Conservation (phyloP, 53 echinoderm and acorn worm genomes). For the Stichopus horrens region DNA sequence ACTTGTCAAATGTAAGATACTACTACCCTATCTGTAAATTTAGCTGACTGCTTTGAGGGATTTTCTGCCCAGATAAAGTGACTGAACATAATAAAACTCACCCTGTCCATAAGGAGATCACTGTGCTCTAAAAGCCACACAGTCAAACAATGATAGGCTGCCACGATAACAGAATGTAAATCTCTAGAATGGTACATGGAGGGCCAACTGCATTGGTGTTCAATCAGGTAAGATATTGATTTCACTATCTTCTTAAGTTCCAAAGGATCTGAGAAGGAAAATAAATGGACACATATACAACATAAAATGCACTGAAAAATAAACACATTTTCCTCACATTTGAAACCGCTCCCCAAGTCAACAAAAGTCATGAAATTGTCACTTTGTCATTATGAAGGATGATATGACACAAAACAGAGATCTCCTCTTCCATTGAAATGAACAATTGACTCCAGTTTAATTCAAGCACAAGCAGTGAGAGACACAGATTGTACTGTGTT, state of each 20-base stretch:
- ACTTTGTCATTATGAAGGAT: too few species aligned
- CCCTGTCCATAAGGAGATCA: conserved; percentile 93
- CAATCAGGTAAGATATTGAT: conserved; percentile 92
- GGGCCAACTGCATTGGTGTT: conserved; percentile 91
- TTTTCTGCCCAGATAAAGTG: background rate
- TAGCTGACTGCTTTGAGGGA: background rate
- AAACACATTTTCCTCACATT: too few species aligned
- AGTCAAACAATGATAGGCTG: conserved; percentile 89
- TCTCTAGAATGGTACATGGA: conserved; percentile 92
- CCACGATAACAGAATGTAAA: conserved; percentile 95
- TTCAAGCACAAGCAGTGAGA: too few species aligned
- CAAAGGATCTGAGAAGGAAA: conserved; percentile 62
- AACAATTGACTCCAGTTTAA: too few species aligned
- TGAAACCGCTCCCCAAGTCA: too few species aligned
- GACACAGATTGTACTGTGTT: too few species aligned
- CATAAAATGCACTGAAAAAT: too few species aligned
- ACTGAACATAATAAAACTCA: conserved; percentile 19
- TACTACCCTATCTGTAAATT: background rate
- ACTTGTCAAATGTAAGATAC: background rate
- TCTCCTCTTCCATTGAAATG: too few species aligned
- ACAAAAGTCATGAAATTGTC: too few species aligned
- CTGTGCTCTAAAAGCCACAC: conserved; percentile 95
- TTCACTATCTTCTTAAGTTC: conserved; percentile 90
- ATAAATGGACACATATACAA: too few species aligned
- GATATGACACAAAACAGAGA: too few species aligned